Conservation (phyloP, 53 echinoderm and acorn worm genomes). For the Astropecten irregularis region DNA sequence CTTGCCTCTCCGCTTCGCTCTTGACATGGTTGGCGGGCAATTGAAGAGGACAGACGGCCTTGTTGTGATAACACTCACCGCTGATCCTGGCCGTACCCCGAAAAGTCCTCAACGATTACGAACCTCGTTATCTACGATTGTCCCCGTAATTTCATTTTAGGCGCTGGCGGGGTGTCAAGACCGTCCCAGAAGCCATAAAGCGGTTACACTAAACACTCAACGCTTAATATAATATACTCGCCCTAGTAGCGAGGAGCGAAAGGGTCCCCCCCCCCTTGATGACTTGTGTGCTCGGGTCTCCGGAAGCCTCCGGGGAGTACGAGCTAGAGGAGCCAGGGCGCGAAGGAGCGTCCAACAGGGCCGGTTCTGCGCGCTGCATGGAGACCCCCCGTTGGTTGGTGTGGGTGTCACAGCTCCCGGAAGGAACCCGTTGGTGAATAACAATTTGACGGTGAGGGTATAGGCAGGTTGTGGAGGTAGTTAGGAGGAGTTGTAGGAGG, state of each 20-base stretch:
- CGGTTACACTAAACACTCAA: slow-evolving; percentile 60
- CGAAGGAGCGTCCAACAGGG: neutral
- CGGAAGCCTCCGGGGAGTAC: slow-evolving; percentile 15
- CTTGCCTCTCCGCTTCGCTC: slow-evolving; percentile 32
- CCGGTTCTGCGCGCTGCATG: neutral
- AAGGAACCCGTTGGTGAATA: slow-evolving; percentile 1
- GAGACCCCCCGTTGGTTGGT: too few relatives aligned
- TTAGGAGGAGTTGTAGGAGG: slow-evolving; percentile 22
- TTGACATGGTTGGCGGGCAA: slow-evolving; percentile 38
- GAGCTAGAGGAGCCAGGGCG: neutral
- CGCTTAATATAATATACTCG: slow-evolving; percentile 52
- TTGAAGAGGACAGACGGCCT: slow-evolving; percentile 46
- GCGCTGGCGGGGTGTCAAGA: slow-evolving; percentile 39
- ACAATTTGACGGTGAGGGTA: slow-evolving; percentile 32
- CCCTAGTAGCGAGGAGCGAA: slow-evolving; percentile 20
- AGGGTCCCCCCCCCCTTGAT: too few relatives aligned
- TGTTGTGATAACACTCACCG: slow-evolving; percentile 47
- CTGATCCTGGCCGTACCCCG: slow-evolving; percentile 25
- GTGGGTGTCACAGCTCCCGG: slow-evolving; percentile 13
- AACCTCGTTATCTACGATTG: slow-evolving; percentile 27
- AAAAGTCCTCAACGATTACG: slow-evolving; percentile 13
- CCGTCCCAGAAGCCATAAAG: slow-evolving; percentile 36
- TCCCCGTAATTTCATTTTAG: slow-evolving; percentile 51
- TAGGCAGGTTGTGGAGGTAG: neutral
- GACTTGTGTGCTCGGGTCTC: neutral